Evolutionary conservation across 1,140 invertebrate species (phyloP), one percentile per base, ranked within the genome.

Genomic region (Condylostylus longicornis): DNA sequence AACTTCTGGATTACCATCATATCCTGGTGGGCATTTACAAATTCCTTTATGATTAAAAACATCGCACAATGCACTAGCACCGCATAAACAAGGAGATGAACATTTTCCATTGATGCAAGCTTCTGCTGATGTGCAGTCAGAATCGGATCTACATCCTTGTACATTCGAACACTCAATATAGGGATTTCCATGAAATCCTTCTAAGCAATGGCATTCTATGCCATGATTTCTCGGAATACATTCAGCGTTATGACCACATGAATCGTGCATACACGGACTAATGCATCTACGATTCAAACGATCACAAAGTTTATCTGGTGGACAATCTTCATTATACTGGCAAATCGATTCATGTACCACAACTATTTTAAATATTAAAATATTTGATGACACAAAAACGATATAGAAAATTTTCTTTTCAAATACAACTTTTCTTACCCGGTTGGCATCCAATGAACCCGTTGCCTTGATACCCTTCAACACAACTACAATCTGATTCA

Each of bases 281-380:
- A 82, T 77, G 52, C 83, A 89, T 23, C 77, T 69, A 50, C 82
- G 68, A 47, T 86, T 86, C 10, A 85, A 62, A 35, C 81, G 68
- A 62, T 87, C 82, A 53, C 83, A 88, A 2, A 82, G 63, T 45
- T 83, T 74, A 42, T 80, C 69, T 1, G 79, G 76, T 38, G 82
- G 80, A 60, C 85, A 89, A 49, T 89, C 84, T 66, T 86, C 82
- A 46, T 88, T 87, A 54, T 85, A 86, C 52, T 88, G 82, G 50
- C 88, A 91, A 23, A 86, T 69, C 41, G 79, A 74, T 48, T 71
- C 65, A 38, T 70, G 64, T 49, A 71, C 65, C 45, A 68, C n/a
- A n/a, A n/a, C n/a, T n/a, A n/a, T 62, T 23, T 46, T 49, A 43
- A 33, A 6, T 5, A 8, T 30, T 15, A 33, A 31, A 41, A 49